phyloP scores from a whole-genome alignment of 2,113 vertebrate species.

The Hyperoodon ampullatus region DNA sequence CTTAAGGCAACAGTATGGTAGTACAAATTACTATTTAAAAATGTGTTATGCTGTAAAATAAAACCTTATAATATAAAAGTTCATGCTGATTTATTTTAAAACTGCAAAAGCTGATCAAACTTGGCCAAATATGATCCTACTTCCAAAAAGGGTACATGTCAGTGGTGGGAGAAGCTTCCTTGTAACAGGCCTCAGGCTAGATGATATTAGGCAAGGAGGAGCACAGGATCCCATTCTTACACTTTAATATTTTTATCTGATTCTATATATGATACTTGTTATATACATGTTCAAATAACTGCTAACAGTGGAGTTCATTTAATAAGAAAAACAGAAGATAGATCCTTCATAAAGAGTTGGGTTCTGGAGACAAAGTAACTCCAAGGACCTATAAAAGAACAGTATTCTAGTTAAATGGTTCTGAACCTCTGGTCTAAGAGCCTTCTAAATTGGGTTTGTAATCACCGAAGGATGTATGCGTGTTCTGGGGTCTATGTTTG shows the following conservation, averaged over 20 bases:
- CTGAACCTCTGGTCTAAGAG: neutral
- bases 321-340: slow-evolving; percentile 30
- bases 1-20: neutral
- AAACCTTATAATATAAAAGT: neutral
- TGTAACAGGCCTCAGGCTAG: neutral
- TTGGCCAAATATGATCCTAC: neutral
- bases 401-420: slow-evolving; percentile 1
- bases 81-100: slow-evolving; percentile 37
- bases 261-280: neutral
- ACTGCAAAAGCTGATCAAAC: neutral
- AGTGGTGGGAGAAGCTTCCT: neutral
- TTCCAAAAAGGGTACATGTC: neutral
- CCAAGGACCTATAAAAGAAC: slow-evolving; percentile 4
- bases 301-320: neutral
- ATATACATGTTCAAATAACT: slow-evolving; percentile 27
- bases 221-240: neutral
- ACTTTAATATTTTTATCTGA: neutral
- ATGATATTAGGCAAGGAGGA: neutral
- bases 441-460: neutral
- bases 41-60: neutral
- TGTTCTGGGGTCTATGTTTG: neutral
- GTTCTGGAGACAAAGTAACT: slow-evolving; percentile 39
- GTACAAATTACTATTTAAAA: neutral
- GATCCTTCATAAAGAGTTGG: neutral
- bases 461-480: neutral